Conservation (phyloP, 2,888 invertebrate genomes). For the Rotaria socialis region DNA sequence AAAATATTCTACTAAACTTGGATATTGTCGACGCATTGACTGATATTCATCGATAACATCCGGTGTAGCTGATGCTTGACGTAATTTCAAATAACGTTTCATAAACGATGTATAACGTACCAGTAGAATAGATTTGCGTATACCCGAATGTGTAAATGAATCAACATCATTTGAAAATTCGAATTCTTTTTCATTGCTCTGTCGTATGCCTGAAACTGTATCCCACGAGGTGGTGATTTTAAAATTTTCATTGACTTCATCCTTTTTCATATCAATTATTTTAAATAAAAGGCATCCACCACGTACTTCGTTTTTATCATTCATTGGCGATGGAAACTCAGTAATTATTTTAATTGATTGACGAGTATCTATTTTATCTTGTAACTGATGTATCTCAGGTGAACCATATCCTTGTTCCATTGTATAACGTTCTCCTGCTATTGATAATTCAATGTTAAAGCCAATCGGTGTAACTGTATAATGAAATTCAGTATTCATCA, state of each 20-base stretch:
- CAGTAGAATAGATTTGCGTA: constrained; percentile 1
- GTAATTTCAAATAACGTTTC: background rate
- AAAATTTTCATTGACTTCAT: background rate
- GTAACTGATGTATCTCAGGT: constrained; percentile 13
- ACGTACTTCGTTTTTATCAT: constrained; percentile 3
- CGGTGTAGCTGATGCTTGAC: background rate
- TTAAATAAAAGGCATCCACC: constrained; percentile 20
- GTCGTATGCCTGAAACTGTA: background rate
- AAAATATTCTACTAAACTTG: constrained; percentile 26
- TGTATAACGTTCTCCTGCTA: background rate
- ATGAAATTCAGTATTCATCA: constrained; percentile 36
- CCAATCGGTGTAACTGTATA: constrained; percentile 29
- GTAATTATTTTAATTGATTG: background rate
- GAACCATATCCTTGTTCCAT: constrained; percentile 10
- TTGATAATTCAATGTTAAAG: background rate
- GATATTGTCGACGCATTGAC: background rate
- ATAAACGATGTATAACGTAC: constrained; percentile 18
- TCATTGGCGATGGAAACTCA: constrained; percentile 32
- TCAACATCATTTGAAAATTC: background rate
- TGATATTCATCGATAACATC: constrained; percentile 31
- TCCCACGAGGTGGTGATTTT: constrained; percentile 9
- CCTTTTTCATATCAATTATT: background rate
- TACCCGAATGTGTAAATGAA: background rate
- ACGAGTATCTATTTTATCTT: background rate
- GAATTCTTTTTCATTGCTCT: background rate